Conservation (phyloP, 2,888 invertebrate species). For the Erynnis tages region DNA sequence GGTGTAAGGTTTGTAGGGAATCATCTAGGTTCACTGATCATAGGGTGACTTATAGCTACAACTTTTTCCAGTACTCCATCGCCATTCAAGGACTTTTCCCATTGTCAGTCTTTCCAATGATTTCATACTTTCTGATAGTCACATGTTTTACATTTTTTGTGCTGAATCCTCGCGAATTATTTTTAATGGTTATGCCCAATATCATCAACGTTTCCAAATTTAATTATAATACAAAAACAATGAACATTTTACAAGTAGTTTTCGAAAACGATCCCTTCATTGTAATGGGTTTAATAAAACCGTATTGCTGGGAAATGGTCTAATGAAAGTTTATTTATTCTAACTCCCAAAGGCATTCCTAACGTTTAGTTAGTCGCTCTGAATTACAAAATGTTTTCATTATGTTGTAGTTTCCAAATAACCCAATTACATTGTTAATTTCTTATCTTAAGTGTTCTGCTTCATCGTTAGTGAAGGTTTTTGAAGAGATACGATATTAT, state of each 20-base stretch:
- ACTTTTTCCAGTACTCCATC: no score
- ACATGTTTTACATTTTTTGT: background rate
- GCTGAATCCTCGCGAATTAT: background rate
- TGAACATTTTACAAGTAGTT: background rate
- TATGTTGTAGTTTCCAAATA: slow-evolving; percentile 11
- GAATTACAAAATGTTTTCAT: slow-evolving; percentile 19
- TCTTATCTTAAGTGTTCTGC: background rate
- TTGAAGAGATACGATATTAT: background rate
- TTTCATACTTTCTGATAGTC: background rate
- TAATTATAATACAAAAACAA: no score
- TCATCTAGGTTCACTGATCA: no score
- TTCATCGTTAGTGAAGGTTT: background rate
- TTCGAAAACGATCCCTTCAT: background rate
- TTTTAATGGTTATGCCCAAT: no score
- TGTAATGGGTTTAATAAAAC: slow-evolving; percentile 8
- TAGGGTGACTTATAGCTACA: no score
- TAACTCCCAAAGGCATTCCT: background rate
- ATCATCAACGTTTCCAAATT: no score
- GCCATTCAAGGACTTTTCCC: no score
- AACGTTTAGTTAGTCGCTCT: no score
- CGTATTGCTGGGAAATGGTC: background rate
- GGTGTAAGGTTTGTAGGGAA: no score
- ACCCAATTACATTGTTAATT: slow-evolving; percentile 12
- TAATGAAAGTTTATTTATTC: slow-evolving; percentile 6
- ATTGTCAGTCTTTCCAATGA: background rate